Evolutionary conservation across 1,140 invertebrate species (phyloP), one percentile per base, ranked within the genome.

Genomic region (Thaumatotibia leucotreta): DNA sequence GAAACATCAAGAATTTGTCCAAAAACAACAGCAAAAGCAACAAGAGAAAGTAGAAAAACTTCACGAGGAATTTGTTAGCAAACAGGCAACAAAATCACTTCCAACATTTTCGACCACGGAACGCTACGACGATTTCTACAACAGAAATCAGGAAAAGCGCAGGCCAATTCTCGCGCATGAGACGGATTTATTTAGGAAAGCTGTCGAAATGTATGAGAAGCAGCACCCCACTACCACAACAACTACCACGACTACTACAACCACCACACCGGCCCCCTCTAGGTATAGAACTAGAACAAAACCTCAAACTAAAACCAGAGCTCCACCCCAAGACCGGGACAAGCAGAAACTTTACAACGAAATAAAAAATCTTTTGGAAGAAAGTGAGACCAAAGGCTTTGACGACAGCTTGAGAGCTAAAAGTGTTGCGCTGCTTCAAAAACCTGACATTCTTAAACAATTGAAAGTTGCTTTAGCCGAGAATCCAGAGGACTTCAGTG

Each of bases 391-490:
- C 5, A 91, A 91, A 75, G 84, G 87, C 17, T 89, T 84, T 63
- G 84, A 89, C 75, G 85, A 86, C 64, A 89, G 84, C 66, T 66
- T 91, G 31, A 82, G 84, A 73, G 83, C 86, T 17, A 89, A 86
- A 63, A 88, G 86, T 65, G 82, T 85, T 32, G 84, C 89, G 22
- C 74, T 89, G 66, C 69, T 91, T 9, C 86, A 91, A 69, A 91
- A 88, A 69, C 85, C 86, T 50, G 93, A 95, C 66, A 89, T 96
- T 20, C 76, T 96, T 22, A 95, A 94, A 68, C 95, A 96, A 74
- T 76, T 96, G 8, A 95, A 95, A 79, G 91, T 95, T 10, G 95
- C 95, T 0, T 84, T 96, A 17, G 93, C 95, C 0, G 94, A 95
- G 82, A 93, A 93, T 27, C 92, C 93, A 0, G 91, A 92, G 69